These are phyloP conservation scores for Drosophila novamexicana DNA, from an alignment of 1,140 invertebrate species.

Conservation along the genomic window DNA sequence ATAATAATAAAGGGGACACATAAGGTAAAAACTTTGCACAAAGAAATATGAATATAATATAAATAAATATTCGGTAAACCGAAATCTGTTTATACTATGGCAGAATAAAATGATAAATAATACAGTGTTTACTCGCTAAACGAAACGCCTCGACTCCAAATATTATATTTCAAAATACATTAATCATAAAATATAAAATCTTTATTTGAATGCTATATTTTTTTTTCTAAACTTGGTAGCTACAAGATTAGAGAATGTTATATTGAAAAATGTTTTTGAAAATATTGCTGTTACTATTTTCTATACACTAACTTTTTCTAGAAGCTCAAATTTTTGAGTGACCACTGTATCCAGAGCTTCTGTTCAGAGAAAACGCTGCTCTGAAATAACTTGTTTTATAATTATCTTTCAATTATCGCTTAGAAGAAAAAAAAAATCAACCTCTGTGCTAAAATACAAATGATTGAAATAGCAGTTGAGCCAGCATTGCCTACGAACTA, in stretches of 20 bases:
- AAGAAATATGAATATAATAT: not conserved
- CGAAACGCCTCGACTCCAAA: not conserved
- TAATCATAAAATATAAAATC: not conserved
- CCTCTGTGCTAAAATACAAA: not conserved
- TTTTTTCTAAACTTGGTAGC: not conserved
- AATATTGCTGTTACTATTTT: too few relatives aligned
- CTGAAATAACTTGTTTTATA: not conserved
- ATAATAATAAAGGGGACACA: constrained; percentile 3
- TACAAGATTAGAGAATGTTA: too few relatives aligned
- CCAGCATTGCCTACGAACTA: not conserved
- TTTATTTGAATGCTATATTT: not conserved
- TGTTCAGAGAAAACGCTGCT: not conserved
- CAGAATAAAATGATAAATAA: not conserved
- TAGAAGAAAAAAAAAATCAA: not conserved
- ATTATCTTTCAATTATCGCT: constrained; percentile 5
- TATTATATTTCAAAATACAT: too few relatives aligned
- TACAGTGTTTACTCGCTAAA: not conserved
- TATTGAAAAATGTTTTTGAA: too few relatives aligned
- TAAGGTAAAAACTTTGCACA: constrained; percentile 4
- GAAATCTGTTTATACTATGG: constrained; percentile 2
- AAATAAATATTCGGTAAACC: constrained; percentile 28
- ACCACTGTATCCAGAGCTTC: not conserved
- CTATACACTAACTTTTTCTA: too few relatives aligned
- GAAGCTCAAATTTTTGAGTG: not conserved
- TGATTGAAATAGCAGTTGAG: not conserved